These are phyloP conservation scores for Microhierax caerulescens DNA, from an alignment of 2,797 vertebrate genomes.

Conservation along the genomic window DNA sequence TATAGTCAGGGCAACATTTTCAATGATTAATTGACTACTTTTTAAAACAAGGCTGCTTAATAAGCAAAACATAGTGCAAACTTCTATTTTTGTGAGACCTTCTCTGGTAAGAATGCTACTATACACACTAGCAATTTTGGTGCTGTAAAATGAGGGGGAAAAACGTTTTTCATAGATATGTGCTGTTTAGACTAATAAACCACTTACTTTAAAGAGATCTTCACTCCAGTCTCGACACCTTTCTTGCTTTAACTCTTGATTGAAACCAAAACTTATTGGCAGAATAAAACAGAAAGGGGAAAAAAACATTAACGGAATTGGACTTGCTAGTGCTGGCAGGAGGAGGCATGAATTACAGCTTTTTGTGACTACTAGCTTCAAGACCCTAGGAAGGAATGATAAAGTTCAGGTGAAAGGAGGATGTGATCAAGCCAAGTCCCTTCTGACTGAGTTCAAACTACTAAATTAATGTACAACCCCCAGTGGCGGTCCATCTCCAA, in stretches of 20 bases:
- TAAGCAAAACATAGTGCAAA: constrained; percentile 34
- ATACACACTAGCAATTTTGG: background rate
- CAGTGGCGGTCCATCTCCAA: background rate
- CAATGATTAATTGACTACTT: constrained; percentile 75
- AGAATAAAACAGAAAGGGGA: background rate
- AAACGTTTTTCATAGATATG: background rate
- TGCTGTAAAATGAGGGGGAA: background rate
- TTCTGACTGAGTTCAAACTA: background rate
- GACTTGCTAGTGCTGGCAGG: fast-evolving
- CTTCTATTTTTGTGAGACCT: background rate
- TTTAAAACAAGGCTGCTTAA: constrained; percentile 71
- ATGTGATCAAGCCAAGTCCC: background rate
- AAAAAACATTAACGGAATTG: background rate
- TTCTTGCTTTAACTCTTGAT: background rate
- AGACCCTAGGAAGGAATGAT: background rate
- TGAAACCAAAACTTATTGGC: background rate
- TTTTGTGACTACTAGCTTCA: background rate
- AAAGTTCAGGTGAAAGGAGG: background rate
- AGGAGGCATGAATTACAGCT: background rate
- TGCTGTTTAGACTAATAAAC: background rate
- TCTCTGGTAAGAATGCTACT: background rate
- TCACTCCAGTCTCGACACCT: background rate
- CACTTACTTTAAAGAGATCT: background rate
- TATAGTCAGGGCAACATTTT: constrained; percentile 70
- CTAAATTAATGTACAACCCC: fast-evolving